phyloP scores from a whole-genome alignment of 2,797 vertebrate species.

The Aythya fuligula region DNA sequence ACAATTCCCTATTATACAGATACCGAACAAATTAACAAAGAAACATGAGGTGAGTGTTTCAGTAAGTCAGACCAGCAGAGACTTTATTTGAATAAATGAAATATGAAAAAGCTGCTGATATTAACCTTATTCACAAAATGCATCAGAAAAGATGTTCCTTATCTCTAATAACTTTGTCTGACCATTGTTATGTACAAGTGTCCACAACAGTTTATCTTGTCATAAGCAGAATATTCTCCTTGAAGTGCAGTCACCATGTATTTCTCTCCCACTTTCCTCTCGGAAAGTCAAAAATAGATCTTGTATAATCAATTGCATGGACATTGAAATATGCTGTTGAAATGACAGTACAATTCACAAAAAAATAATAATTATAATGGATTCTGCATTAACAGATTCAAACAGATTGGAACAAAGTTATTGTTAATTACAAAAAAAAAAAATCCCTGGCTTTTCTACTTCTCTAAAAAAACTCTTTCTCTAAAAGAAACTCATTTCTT shows the following conservation, averaged over 20 bases:
- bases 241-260: background rate
- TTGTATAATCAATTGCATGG: background rate
- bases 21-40: background rate
- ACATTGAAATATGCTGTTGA: background rate
- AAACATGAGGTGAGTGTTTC: background rate
- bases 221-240: background rate
- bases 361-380: background rate
- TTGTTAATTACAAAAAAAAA: background rate
- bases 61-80: background rate
- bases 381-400: background rate
- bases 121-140: background rate
- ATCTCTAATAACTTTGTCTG: background rate
- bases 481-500: background rate
- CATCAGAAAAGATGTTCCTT: background rate
- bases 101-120: background rate
- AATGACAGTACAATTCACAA: background rate
- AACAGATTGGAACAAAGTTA: background rate
- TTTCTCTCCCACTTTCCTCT: background rate
- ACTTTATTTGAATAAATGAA: background rate
- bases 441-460: background rate
- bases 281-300: background rate
- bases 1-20: background rate
- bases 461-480: background rate
- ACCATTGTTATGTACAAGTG: background rate
- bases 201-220: background rate